Evolutionary conservation across 1,140 invertebrate species (phyloP).

Genomic region (Adoxophyes honmai): DNA sequence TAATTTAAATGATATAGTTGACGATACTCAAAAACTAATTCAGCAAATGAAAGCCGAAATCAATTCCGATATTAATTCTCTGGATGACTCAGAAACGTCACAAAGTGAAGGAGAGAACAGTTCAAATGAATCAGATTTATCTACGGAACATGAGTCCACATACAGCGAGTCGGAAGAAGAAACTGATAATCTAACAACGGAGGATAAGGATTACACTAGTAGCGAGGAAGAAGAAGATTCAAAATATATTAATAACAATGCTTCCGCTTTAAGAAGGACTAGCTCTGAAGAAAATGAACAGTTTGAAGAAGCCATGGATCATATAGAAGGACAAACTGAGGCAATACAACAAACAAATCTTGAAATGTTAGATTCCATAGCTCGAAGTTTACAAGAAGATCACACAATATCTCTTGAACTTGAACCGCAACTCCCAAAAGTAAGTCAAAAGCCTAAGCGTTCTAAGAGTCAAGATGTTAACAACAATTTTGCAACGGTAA

Average conservation of each 20-base stretch:
- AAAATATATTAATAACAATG: constrained; percentile 29
- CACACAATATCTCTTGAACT: constrained; percentile 40
- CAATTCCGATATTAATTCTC: constrained; percentile 78
- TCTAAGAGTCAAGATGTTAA: constrained; percentile 40
- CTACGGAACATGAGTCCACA: constrained; percentile 74
- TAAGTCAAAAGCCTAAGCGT: constrained; percentile 19
- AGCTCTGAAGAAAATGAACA: constrained; percentile 74
- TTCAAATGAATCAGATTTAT: constrained; percentile 64
- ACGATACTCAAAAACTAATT: constrained; percentile 78
- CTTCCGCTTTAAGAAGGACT: constrained; percentile 58
- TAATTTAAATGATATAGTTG: constrained; percentile 77
- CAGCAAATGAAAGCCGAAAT: constrained; percentile 81
- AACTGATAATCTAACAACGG: constrained; percentile 55
- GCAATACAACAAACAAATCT: constrained; percentile 58
- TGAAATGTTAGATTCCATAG: constrained; percentile 61
- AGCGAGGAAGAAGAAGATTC: constrained; percentile 38
- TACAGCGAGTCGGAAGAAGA: constrained; percentile 65
- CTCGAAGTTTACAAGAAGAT: constrained; percentile 61
- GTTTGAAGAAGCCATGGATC: constrained; percentile 72
- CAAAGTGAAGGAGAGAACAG: constrained; percentile 72
- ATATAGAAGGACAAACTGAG: constrained; percentile 58
- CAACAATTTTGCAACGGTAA: constrained; percentile 54
- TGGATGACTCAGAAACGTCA: constrained; percentile 63
- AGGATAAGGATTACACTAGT: constrained; percentile 55
- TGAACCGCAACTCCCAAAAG: constrained; percentile 8